Evolutionary conservation across 1,140 invertebrate species (phyloP).

Genomic region (Musca vetustissima): DNA sequence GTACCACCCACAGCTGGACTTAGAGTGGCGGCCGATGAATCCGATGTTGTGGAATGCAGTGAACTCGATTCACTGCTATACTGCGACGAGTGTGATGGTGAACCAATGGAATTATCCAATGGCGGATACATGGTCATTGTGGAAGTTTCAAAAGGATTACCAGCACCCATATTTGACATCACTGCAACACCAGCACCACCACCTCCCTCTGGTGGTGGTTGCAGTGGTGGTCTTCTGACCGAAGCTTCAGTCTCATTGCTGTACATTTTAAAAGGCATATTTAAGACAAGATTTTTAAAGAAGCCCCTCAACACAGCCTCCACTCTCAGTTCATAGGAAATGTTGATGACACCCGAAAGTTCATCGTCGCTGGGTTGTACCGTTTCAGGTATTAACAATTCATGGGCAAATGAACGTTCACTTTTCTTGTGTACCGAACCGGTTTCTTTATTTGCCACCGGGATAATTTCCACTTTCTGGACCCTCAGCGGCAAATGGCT

Average conservation of each 20-base stretch:
- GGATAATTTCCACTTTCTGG: constrained; percentile 47
- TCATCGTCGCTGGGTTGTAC: constrained; percentile 45
- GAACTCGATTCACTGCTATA: constrained; percentile 48
- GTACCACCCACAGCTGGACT: constrained; percentile 41
- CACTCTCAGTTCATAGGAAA: constrained; percentile 47
- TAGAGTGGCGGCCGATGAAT: constrained; percentile 44
- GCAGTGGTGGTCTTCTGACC: neutral
- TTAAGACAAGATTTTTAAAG: constrained; percentile 51
- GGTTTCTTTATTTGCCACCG: constrained; percentile 48
- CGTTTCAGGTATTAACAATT: constrained; percentile 44
- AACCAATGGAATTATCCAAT: constrained; percentile 49
- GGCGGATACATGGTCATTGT: constrained; percentile 38
- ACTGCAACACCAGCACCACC: neutral
- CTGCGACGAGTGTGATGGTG: constrained; percentile 50
- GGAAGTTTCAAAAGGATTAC: constrained; percentile 41
- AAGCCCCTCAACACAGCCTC: constrained; percentile 51
- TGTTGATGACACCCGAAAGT: constrained; percentile 47
- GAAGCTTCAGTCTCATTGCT: constrained; percentile 34
- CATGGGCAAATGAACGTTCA: constrained; percentile 51
- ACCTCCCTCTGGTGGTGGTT: constrained; percentile 32
- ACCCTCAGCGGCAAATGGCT: constrained; percentile 46
- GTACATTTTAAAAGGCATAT: constrained; percentile 49
- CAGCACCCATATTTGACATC: constrained; percentile 25
- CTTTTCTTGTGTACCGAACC: constrained; percentile 51
- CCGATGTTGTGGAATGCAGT: constrained; percentile 48